phyloP scores from a whole-genome alignment of 2,797 vertebrate species.

The Microcaecilia unicolor region DNA sequence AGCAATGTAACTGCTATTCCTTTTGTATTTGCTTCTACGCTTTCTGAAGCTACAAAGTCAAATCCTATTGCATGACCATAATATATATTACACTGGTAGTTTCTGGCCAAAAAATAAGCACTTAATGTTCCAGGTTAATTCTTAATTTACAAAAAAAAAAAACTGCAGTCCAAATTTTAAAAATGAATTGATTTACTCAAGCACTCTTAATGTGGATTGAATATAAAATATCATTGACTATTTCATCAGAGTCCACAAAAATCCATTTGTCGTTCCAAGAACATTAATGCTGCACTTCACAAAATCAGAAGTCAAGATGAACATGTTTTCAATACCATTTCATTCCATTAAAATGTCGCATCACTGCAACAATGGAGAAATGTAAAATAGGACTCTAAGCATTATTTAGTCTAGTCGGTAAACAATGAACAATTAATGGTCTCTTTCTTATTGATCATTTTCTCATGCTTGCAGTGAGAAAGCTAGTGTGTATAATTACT shows the following conservation, averaged over 20 bases:
- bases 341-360: background rate
- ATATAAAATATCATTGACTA: slow-evolving; percentile 8
- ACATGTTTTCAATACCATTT: slow-evolving; percentile 14
- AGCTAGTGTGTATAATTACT: no score
- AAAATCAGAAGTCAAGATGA: background rate
- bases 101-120: slow-evolving; percentile 1
- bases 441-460: no score
- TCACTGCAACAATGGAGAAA: no score
- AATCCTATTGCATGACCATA: no score
- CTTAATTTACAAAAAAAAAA: slow-evolving; percentile 1
- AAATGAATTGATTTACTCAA: slow-evolving; percentile 1
- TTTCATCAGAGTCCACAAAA: slow-evolving; percentile 1
- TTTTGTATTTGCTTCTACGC: no score
- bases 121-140: slow-evolving; percentile 3
- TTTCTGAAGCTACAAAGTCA: no score
- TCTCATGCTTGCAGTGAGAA: no score
- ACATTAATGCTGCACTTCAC: slow-evolving; percentile 6
- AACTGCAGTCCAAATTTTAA: slow-evolving; percentile 1
- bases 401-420: no score
- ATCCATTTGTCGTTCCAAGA: slow-evolving; percentile 6
- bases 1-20: no score
- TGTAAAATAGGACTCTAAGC: no score
- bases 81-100: no score
- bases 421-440: no score
- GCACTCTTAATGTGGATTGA: slow-evolving; percentile 3